phyloP scores from a whole-genome alignment of 2,888 invertebrate genomes.

The Drosophila mulleri region DNA sequence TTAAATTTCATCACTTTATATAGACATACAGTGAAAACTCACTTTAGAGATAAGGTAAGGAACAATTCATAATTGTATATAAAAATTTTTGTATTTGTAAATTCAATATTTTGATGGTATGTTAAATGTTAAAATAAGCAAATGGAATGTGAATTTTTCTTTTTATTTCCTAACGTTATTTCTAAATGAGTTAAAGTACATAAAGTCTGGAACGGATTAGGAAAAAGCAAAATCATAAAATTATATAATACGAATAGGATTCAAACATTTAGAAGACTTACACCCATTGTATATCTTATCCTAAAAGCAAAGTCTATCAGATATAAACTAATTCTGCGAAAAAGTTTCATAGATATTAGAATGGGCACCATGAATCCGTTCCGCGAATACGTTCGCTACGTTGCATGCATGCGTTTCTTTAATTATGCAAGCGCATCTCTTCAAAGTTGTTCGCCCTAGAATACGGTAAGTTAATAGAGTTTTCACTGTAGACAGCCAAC shows the following conservation, averaged over 20 bases:
- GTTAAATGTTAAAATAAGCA: background rate
- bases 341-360: background rate
- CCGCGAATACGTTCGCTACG: background rate
- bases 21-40: background rate
- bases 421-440: background rate
- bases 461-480: background rate
- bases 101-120: background rate
- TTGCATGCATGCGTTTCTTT: background rate
- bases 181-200: background rate
- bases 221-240: too few relatives aligned
- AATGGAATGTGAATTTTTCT: background rate
- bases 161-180: too few relatives aligned
- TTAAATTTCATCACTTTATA: background rate
- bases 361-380: background rate
- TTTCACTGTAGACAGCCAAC: background rate
- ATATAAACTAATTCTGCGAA: background rate
- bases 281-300: background rate
- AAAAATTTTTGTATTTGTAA: background rate
- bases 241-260: background rate
- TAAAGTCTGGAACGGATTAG: background rate
- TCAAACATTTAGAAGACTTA: background rate
- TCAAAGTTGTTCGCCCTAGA: background rate
- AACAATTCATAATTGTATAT: background rate
- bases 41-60: background rate
- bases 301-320: background rate